Base-by-base conservation (phyloP, 2,888 invertebrate species). In the Carabus problematicus region DNA sequence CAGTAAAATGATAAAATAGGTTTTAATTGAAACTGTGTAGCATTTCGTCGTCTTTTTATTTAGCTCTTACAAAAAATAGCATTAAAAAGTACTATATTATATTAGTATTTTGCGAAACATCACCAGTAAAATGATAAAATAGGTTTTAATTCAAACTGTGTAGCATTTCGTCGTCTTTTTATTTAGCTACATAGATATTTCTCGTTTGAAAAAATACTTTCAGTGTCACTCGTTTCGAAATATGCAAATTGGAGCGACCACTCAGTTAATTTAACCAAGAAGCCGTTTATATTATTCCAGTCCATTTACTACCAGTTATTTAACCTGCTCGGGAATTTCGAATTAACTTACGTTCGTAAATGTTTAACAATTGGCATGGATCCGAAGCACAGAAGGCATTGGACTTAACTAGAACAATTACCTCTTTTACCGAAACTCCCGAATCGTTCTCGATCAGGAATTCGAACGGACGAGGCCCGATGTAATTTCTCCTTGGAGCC, bases 401-500 rank as follows among this genome's bases (percentile, higher is more conserved):
- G n/a, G n/a, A 29, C 29, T 29, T 29, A 29, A 29, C 6, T 2
- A 29, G 6, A 29, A 29, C 6, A 29, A 29, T 29, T 78, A 88
- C 87, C 87, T 84, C 88, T 87, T 77, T 88, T 88, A 73, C 87
- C 88, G 80, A 89, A 90, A 78, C 88, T 89, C 75, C 88, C 89
- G 76, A 89, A 90, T 77, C 89, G 84, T 80, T 90, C 90, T 72
- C 89, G 84, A 76, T 89, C 87, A 59, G 85, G 84, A 71, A 87
- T 79, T 78, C 87, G 85, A 73, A 85, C 89, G 49, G 90, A 89
- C 76, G 85, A 85, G 74, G 88, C 86, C 77, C 89, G 85, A 76
- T 87, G 85, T 73, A 91, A 84, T 82, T 90, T 90, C 82, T 90
- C 90, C 84, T 91, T 91, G 71, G 91, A 91, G 77, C 90, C 89